phyloP scores from a whole-genome alignment of 2,888 invertebrate genomes.

The Acheta domesticus region DNA sequence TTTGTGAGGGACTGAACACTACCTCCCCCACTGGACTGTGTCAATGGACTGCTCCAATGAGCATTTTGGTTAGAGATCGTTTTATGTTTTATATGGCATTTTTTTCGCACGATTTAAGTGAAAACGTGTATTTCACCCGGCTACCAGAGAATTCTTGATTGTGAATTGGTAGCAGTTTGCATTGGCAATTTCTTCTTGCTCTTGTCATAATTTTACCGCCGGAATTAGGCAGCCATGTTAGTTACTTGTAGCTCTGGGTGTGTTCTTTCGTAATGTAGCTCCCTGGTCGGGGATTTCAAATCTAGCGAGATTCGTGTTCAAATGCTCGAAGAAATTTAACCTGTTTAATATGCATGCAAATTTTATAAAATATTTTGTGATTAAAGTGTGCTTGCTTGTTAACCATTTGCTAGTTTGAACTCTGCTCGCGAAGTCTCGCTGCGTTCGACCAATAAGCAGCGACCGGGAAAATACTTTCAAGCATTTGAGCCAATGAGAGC shows the following conservation, averaged over 20 bases:
- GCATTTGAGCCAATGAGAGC: slow-evolving; percentile 50
- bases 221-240: slow-evolving; percentile 31
- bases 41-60: background rate
- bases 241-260: slow-evolving; percentile 31
- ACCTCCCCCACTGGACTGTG: background rate
- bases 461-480: slow-evolving; percentile 54
- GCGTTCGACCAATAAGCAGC: slow-evolving; percentile 49
- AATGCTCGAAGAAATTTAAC: too few species aligned
- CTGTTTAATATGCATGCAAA: too few species aligned
- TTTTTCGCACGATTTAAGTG: too few species aligned
- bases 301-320: too few species aligned
- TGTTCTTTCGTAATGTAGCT: slow-evolving; percentile 25
- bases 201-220: slow-evolving; percentile 29
- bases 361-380: too few species aligned
- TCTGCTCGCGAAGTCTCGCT: slow-evolving; percentile 24
- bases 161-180: background rate
- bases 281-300: background rate
- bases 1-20: background rate
- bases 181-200: slow-evolving; percentile 6
- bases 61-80: background rate
- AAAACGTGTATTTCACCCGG: too few species aligned
- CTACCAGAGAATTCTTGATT: too few species aligned
- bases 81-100: background rate
- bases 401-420: slow-evolving; percentile 33
- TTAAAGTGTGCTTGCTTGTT: slow-evolving; percentile 18